Base-by-base conservation (phyloP, 2,888 invertebrate genomes). In the Venusia cambrica region DNA sequence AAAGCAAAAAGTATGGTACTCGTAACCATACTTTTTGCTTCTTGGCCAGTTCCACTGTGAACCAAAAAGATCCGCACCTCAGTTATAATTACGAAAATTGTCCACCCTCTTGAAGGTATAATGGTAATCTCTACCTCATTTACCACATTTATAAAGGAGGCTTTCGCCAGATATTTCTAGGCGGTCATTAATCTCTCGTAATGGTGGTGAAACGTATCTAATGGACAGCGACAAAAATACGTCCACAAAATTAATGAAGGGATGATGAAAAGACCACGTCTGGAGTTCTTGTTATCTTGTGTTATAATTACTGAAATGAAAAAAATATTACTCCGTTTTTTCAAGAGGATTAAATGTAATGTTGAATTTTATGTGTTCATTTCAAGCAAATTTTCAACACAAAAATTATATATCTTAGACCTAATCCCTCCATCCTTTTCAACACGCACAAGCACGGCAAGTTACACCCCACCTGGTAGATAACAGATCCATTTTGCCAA, bases 171-270 rank as follows among this genome's bases (percentile, higher is more conserved):
- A 30, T 45, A 40, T 30, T 31, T 18, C 33, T 27, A 35, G 37
- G 19, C 18, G 28, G 27, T 68, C 78, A 78, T 80, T 78, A 80
- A 80, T 79, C 76, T 77, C 53, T 44, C 51, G 55, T 68, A 75
- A 75, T 66, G 71, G 72, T 52, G 47, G 53, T 40, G 49, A 71
- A 73, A 72, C 75, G 73, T 78, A 72, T 69, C 72, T 76, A 77
- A 79, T 78, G 76, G 77, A 74, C 73, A 76, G 69, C 57, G 74
- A 73, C 74, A 77, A 78, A 77, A 79, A 73, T 75, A 73, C 73
- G 62, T 48, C 57, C 62, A 13, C 42, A 59, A 76, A 77, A 79
- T 79, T 77, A 78, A 79, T 77, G 73, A 64, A 73, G 61, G 55
- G 19, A 28, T 38, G 35, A 27, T 35, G 40, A 35, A 35, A 35